Base-by-base conservation (phyloP, 2,113 vertebrate genomes). In the Nerophis ophidion region DNA sequence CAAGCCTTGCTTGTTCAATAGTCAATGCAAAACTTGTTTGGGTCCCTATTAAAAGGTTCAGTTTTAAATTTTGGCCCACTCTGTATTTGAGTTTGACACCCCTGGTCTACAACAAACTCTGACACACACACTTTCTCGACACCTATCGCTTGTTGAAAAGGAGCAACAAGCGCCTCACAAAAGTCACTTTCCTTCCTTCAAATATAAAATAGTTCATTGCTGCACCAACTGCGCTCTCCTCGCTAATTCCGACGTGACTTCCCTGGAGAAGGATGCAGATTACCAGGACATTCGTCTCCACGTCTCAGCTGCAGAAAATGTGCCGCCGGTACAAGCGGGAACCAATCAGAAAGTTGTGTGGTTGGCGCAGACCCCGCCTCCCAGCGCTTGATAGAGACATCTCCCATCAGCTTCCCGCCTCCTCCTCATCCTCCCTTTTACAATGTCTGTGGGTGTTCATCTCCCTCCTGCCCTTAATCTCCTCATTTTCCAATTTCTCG, bases 301-400 rank as follows among this genome's bases (percentile, higher is more conserved):
- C 14, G 35, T 51, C 61, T 54, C 58, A 57, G 35, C 54, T 26
- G 42, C 8, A 63, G 62, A 34, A 65, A 62, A 77, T 72, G 60
- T 65, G 47, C 62, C 48, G 63, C 26, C 61, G 57, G 48, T 66
- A 52, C 75, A 75, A 66, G 8, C 70, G 77, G 60, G 63, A 16
- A 63, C 68, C 76, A 76, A 59, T 71, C 66, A 66, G 60, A 65
- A 77, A 74, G 55, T 73, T 72, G 16, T 14, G 2, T 63, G 19
- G 61, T 56, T 34, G 17, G 53, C 26, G 16, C 46, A 69, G 64
- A 56, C 68, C 64, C 79, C 75, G 26, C 67, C 74, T 15, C 63
- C 56, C 17, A 8, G 10, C 1, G 26, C 57, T 70, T 76, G 74
- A 79, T 81, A 71, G 66, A 84, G 82, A 81, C 49, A 73, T 81